Conservation (phyloP, 2,888 invertebrate species). For the Sceliomorpha sp. region DNA sequence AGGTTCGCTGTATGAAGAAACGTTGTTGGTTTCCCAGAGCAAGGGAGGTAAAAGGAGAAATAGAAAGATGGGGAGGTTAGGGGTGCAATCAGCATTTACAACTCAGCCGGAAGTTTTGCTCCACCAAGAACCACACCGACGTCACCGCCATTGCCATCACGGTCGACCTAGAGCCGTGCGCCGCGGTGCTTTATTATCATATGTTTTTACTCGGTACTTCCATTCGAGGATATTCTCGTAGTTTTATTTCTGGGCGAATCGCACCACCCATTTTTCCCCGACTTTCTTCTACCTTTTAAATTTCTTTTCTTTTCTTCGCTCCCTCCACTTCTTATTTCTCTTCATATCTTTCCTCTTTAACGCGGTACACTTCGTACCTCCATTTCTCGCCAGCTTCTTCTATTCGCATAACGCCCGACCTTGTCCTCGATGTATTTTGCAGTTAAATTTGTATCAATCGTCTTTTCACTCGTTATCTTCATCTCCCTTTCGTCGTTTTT, state of each 20-base stretch:
- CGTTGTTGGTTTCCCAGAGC: constrained; percentile 45
- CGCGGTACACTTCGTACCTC: constrained; percentile 1
- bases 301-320: constrained; percentile 49
- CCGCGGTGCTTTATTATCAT: constrained; percentile 72
- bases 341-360: constrained; percentile 28
- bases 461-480: too few species aligned
- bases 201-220: constrained; percentile 70
- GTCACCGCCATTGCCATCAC: constrained; percentile 60
- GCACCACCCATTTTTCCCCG: constrained; percentile 43
- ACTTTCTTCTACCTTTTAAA: constrained; percentile 23
- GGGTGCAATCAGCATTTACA: constrained; percentile 74
- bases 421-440: too few species aligned
- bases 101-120: constrained; percentile 70
- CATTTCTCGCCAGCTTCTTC: constrained; percentile 16
- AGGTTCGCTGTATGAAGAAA: constrained; percentile 55
- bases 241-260: constrained; percentile 57
- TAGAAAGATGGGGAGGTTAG: constrained; percentile 60
- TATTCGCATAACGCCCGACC: too few species aligned
- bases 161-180: constrained; percentile 56
- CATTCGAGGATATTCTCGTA: constrained; percentile 56
- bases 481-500: too few species aligned
- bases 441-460: too few species aligned
- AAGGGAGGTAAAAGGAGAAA: constrained; percentile 32
- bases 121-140: constrained; percentile 55
- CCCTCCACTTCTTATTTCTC: constrained; percentile 38